A percentile compares a stretch with the other conserved stretches of the same genome.
These are phyloP conservation scores for Centroberyx gerrardi DNA, from an alignment of 2,797 vertebrate genomes.

Conservation along the genomic window DNA sequence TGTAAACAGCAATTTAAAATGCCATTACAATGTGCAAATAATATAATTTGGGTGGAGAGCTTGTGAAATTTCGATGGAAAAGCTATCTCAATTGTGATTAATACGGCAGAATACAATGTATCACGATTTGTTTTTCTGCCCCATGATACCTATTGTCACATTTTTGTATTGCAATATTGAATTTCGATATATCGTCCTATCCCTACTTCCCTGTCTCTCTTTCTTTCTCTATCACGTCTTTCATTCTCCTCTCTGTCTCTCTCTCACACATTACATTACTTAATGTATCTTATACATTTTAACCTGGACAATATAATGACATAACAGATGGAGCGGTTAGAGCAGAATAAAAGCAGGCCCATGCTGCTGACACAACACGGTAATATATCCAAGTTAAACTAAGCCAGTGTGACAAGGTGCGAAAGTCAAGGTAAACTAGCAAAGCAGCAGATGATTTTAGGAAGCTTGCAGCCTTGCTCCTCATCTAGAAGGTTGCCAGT, in stretches of 20 bases:
- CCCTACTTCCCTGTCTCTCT: not conserved
- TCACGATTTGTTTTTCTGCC: too few species aligned
- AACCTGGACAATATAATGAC: not conserved
- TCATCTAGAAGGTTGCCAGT: constrained; percentile 19
- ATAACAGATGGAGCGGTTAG: not conserved
- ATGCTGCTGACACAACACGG: constrained; percentile 5
- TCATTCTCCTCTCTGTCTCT: not conserved
- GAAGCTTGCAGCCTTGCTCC: constrained; percentile 36
- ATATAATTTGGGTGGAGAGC: too few species aligned
- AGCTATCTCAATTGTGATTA: too few species aligned
- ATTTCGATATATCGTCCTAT: too few species aligned
- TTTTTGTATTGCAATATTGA: too few species aligned
- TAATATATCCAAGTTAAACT: constrained; percentile 39
- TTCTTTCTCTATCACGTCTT: not conserved
- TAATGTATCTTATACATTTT: not conserved
- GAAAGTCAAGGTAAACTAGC: constrained; percentile 44
- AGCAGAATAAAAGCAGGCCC: not conserved
- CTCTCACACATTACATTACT: not conserved
- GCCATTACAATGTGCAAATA: too few species aligned
- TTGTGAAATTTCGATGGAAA: too few species aligned
- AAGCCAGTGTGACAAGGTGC: constrained; percentile 37
- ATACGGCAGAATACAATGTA: too few species aligned
- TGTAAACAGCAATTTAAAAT: too few species aligned
- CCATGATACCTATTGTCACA: too few species aligned
- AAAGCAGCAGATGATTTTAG: constrained; percentile 22